Evolutionary conservation across 2,888 invertebrate species (phyloP), one percentile per base, ranked within the genome.

Genomic region (Pelosia muscerda): DNA sequence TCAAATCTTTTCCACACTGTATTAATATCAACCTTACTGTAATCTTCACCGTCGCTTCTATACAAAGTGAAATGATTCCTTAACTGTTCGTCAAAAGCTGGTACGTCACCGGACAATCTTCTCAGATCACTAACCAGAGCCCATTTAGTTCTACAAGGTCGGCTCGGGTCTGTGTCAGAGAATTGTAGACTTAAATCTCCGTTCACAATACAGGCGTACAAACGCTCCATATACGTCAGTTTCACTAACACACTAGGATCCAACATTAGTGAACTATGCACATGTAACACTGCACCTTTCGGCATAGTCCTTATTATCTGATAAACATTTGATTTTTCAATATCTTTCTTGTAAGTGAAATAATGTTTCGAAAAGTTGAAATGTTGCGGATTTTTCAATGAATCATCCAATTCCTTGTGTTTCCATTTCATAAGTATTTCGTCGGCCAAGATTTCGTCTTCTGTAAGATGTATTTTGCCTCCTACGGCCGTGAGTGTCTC

Each of bases 251-350:
- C 96, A 62, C 96, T 95, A 0, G 95, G 91, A 53, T 96, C 96
- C 22, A 96, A 95, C 77, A 96, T 92, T 1, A 96, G 95, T 0
- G 96, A 95, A 76, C 96, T 95, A 81, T 97, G 97, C 0, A 96
- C 95, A 81, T 97, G 97, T 19, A 97, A 86, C 0, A 96, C 96
- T 0, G 95, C 96, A 0, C 97, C 98, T 91, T 98, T 98, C 0
- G 98, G 98, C 95, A 98, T 96, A 63, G 84, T 88, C 66, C 91
- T 92, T 10, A 98, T 96, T 5, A 97, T 92, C 74, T 96, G 88
- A 82, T 96, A 97, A 4, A 98, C 96, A 66, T 95, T 90, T 0
- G 97, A 97, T 0, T 91, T 85, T 22, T 95, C 92, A 19, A 97
- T 96, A 13, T 95, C 87, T 1, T 94, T 82, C 75, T 95, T 95